Conservation (phyloP, 2,888 invertebrate species). For the Chirona hameri region DNA sequence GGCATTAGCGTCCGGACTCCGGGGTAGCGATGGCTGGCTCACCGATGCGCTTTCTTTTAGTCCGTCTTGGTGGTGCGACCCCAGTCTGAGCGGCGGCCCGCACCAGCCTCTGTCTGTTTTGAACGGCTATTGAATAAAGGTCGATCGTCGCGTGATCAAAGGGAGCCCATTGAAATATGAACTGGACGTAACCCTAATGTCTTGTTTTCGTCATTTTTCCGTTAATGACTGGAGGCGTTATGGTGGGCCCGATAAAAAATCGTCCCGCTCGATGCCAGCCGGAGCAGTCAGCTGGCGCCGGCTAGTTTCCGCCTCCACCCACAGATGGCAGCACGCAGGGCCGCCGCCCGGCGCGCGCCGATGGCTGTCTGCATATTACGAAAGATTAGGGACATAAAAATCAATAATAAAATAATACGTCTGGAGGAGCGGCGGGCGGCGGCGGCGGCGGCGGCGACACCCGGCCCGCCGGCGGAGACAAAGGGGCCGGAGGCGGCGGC, state of each 20-base stretch:
- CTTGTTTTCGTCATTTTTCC: conserved; percentile 27
- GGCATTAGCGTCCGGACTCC: not conserved
- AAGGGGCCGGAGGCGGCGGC: not conserved
- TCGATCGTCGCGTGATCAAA: conserved; percentile 23
- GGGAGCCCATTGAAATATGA: not conserved
- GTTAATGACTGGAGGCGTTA: not conserved
- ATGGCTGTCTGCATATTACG: conserved; percentile 12
- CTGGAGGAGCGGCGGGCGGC: not conserved
- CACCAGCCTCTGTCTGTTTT: not conserved
- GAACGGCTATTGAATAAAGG: not conserved
- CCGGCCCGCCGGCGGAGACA: not conserved
- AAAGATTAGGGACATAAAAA: conserved; percentile 2
- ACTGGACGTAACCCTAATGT: conserved; percentile 10
- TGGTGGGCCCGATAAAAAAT: not conserved
- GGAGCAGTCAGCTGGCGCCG: not conserved
- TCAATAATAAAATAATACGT: conserved; percentile 26
- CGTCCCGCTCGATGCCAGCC: not conserved
- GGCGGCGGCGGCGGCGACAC: not conserved
- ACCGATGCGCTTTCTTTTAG: too few species aligned
- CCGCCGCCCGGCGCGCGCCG: not conserved
- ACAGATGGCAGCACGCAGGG: not conserved
- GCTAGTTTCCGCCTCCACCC: not conserved
- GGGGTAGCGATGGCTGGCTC: not conserved
- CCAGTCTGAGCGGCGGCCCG: too few species aligned
- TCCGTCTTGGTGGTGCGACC: too few species aligned